Base-by-base conservation (phyloP, 2,797 vertebrate genomes). In the Enteromius treurensis region DNA sequence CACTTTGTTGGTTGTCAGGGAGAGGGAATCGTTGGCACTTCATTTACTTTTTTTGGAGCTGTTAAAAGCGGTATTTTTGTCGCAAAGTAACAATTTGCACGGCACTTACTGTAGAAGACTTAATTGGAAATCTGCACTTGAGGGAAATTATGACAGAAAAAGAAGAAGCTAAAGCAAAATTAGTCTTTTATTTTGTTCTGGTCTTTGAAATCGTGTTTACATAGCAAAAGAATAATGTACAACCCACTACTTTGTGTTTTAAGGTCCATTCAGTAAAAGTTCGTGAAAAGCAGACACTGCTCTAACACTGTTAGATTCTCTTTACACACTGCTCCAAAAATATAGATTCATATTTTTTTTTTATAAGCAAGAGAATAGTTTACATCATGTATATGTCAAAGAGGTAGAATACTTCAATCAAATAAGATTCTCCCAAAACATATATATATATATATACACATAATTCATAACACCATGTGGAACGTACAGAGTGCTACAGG, bases 371-470 rank as follows among this genome's bases (percentile, higher is more conserved):
- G 89, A 93, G 87, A 90, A 80, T 70, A 82, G 77, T 85, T 82
- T 85, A 90, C 85, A 89, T 86, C 86, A 77, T 88, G 68, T 86
- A 85, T 82, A 67, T 74, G 62, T 92, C 89, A 91, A 74, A 84
- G 91, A 93, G 93, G 93, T 94, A 95, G 93, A 95, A 95, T 93
- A 92, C 92, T 88, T 93, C 91, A 92, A 91, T 91, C 86, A 93
- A 76, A 92, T 89, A 91, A 94, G 91, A 94, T 83, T 90, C 88
- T 86, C 89, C 86, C 80, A 86, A 75, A 82, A 83, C 64, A 15
- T 68, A 62, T 32, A 32, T 26, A 62, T 32, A 32, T 26, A 26
- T 32, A 64, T 15, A 86, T 49, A 77, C 47, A 79, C 42, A 83
- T 53, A 80, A 58, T 80, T 76, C 49, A 79, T 40, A 62, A 83